Evolutionary conservation across 2,888 invertebrate genomes (phyloP), one percentile per base, ranked within the genome.

Genomic region (Latrodectus elegans): DNA sequence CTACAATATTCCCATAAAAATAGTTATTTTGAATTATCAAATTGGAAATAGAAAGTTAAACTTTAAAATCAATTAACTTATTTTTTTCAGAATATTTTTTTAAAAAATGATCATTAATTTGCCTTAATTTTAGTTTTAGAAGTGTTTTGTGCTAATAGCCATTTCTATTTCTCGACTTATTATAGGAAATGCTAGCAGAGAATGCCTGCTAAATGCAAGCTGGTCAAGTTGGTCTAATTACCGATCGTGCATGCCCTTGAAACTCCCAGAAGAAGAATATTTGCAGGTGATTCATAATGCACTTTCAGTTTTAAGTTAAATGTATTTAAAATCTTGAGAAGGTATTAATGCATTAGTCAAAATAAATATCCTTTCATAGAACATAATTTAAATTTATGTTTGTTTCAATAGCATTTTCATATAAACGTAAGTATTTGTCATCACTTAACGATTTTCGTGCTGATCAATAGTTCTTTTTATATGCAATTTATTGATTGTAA

Each of bases 211-310:
- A 8, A 88, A 88, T 74, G 87, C 82, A 15, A 88, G 74, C 12
- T 88, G 87, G 87, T 88, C 87, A 6, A 74, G 49, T 38, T 88
- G 87, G 87, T 77, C 87, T 6, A 88, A 88, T 64, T 88, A 88
- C 26, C 77, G 87, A 11, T 88, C 87, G 6, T 88, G 87, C n/a
- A 75, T 49, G 17, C 82, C 87, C 10, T 65, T 88, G 11, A 81
- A 68, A 38, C 55, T 88, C 26, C 51, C 64, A 8, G 87, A 88
- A 78, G 87, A 88, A 60, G 87, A 88, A 70, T 81, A 82, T n/a
- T 65, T 88, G 8, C 72, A 88, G 78, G 87, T 83, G 60, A 70
- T 12, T 38, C 38, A 38, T 1, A 22, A 22, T 22, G 22, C 22
- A 38, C 38, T 6, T 38, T 1, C 38, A 38, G 38, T 38, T 38